phyloP scores from a whole-genome alignment of 2,113 vertebrate genomes.

The Silurus asotus region DNA sequence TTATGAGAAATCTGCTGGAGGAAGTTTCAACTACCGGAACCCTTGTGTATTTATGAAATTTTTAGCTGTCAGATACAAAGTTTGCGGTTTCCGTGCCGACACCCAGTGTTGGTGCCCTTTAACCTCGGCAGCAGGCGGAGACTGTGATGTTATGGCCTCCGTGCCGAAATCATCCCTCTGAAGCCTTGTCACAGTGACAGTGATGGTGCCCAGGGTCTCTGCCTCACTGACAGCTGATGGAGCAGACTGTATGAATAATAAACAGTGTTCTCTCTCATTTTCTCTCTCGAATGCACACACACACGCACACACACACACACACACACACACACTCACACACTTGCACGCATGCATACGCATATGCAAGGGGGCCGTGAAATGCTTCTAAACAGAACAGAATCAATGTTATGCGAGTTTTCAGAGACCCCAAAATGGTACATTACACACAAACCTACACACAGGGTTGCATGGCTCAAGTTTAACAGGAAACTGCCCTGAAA shows the following conservation, averaged over 20 bases:
- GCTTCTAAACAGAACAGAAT: slow-evolving; percentile 6
- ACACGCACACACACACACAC: background rate
- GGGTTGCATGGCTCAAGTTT: background rate
- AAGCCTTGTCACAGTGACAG: slow-evolving; percentile 42
- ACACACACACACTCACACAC: background rate
- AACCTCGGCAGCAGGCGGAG: slow-evolving; percentile 30
- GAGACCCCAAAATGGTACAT: background rate
- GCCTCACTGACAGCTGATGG: slow-evolving; percentile 46
- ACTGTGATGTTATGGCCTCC: slow-evolving; percentile 20
- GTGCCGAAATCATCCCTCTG: slow-evolving; percentile 22
- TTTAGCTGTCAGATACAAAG: slow-evolving; percentile 1
- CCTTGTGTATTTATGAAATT: background rate
- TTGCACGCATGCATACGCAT: background rate
- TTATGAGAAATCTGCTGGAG: background rate
- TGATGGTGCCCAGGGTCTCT: slow-evolving; percentile 45
- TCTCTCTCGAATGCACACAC: background rate
- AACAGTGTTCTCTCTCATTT: slow-evolving; percentile 8
- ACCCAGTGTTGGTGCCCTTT: slow-evolving; percentile 37
- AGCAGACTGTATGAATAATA: slow-evolving; percentile 33
- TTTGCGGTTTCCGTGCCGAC: slow-evolving; percentile 12
- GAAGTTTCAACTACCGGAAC: background rate
- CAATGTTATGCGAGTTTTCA: background rate
- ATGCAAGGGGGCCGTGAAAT: background rate
- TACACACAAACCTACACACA: background rate
- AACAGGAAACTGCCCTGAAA: no score